phyloP scores from a whole-genome alignment of 2,797 vertebrate genomes.

The Tapera naevia region DNA sequence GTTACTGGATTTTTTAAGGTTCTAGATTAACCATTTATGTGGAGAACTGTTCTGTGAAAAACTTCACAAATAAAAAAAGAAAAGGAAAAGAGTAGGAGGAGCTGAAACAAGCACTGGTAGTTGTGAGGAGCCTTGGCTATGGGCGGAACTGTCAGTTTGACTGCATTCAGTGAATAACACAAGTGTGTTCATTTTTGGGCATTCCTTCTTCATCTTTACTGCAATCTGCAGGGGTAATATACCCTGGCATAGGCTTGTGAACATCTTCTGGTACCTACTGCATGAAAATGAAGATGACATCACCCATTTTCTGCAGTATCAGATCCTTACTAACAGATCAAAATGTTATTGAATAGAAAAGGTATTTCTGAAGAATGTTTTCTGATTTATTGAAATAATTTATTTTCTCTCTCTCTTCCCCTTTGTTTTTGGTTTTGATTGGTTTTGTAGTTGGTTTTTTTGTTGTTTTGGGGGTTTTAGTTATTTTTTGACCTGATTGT shows the following conservation, averaged over 20 bases:
- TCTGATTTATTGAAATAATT: background rate
- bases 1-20: background rate
- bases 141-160: background rate
- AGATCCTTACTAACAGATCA: background rate
- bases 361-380: background rate
- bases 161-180: background rate
- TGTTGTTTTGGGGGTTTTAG: too few relatives aligned
- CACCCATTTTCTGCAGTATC: background rate
- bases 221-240: background rate
- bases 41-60: background rate
- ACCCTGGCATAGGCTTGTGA: background rate
- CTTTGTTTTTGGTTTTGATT: too few relatives aligned
- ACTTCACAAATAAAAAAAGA: background rate
- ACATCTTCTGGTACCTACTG: background rate
- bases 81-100: background rate
- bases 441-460: too few relatives aligned
- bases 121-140: background rate
- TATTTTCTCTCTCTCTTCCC: background rate
- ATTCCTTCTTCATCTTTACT: background rate
- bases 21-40: background rate
- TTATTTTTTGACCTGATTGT: background rate
- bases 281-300: background rate
- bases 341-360: background rate
- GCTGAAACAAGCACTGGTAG: background rate
- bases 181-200: background rate